Conservation (phyloP, 2,888 invertebrate genomes). For the Caenorhabditis sp. region DNA sequence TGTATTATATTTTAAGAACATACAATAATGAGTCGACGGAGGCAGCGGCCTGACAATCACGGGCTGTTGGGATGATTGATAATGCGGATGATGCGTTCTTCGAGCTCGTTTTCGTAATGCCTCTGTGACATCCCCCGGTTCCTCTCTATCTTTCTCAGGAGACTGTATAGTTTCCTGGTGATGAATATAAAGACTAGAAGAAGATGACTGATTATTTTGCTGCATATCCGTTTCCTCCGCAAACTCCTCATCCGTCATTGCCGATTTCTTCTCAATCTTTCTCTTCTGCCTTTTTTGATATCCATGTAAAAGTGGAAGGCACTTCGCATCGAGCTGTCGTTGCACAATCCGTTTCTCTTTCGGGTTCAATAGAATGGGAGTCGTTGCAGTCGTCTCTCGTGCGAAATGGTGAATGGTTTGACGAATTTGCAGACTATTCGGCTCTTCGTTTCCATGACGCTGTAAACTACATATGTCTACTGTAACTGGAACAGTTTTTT, state of each 20-base stretch:
- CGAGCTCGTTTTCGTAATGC: background rate
- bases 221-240: background rate
- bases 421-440: background rate
- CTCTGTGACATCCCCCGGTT: background rate
- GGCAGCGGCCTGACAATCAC: constrained; percentile 24
- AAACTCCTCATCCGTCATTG: background rate
- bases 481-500: too few species aligned
- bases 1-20: background rate
- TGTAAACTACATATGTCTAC: background rate
- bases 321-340: constrained; percentile 36
- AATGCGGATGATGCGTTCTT: background rate
- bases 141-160: background rate
- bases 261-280: constrained; percentile 13
- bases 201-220: background rate
- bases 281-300: constrained; percentile 6
- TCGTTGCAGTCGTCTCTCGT: constrained; percentile 27
- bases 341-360: constrained; percentile 42
- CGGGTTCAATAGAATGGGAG: constrained; percentile 34
- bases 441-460: constrained; percentile 40
- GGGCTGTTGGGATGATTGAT: background rate
- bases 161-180: background rate
- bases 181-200: background rate
- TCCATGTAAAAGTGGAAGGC: constrained; percentile 43
- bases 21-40: constrained; percentile 19
- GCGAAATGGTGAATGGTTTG: constrained; percentile 50